Percentiles rank a stretch among this genome's conserved stretches.
These are phyloP conservation scores for Anthonomus grandis DNA, from an alignment of 1,140 invertebrate genomes.

Conservation along the genomic window DNA sequence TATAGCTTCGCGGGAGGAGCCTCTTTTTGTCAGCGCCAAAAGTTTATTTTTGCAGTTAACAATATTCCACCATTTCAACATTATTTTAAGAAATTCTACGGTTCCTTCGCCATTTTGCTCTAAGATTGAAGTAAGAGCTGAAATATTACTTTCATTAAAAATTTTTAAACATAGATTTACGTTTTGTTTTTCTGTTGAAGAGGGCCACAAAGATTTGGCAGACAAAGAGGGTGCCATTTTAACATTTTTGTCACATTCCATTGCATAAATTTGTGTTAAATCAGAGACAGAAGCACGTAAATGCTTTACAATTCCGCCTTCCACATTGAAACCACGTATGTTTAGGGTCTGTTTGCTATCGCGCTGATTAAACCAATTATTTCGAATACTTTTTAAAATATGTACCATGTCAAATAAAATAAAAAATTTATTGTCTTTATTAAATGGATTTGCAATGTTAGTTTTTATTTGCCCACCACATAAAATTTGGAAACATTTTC, in stretches of 20 bases:
- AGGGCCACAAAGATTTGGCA: too few relatives aligned
- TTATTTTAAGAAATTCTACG: background rate
- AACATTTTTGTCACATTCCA: background rate
- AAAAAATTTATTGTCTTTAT: too few relatives aligned
- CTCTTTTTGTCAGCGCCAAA: background rate
- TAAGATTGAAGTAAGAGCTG: background rate
- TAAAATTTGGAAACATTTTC: too few relatives aligned
- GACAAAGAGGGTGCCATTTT: background rate
- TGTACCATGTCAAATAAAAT: background rate
- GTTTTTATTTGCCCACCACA: too few relatives aligned
- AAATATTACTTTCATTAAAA: background rate
- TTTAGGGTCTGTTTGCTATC: background rate
- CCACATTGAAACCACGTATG: background rate
- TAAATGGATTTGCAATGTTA: too few relatives aligned
- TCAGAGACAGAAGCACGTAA: too few relatives aligned
- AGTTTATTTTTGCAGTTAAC: background rate
- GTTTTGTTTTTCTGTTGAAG: too few relatives aligned
- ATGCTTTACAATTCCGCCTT: too few relatives aligned
- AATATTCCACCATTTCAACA: background rate
- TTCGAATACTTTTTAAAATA: too few relatives aligned
- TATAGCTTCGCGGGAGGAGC: too few relatives aligned
- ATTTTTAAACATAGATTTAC: too few relatives aligned
- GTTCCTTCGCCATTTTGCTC: background rate
- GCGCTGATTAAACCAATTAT: too few relatives aligned
- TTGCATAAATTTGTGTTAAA: background rate